These are phyloP conservation scores for Lypha dubia DNA, from an alignment of 2,888 invertebrate genomes.

Conservation along the genomic window DNA sequence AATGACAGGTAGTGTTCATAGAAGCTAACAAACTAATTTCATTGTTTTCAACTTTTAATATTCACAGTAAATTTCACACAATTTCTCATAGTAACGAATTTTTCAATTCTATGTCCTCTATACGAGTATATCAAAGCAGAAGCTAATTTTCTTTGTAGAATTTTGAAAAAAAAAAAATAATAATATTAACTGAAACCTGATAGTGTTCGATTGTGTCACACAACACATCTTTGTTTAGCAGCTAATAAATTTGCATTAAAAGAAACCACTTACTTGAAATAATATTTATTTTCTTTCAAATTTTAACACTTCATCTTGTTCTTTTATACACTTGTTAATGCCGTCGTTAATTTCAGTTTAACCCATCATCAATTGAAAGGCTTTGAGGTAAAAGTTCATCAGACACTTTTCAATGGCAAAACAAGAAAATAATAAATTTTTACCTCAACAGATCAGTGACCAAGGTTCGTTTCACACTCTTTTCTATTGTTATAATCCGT, in stretches of 20 bases:
- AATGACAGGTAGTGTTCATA: no score
- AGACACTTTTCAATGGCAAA: constrained; percentile 39
- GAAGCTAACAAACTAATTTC: no score
- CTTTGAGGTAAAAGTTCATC: constrained; percentile 52
- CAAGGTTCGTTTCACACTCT: constrained; percentile 21
- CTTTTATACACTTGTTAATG: background rate
- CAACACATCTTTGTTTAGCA: constrained; percentile 22
- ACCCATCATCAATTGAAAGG: background rate
- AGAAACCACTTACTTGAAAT: background rate
- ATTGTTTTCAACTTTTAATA: background rate
- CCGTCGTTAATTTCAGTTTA: background rate
- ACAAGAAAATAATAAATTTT: constrained; percentile 5
- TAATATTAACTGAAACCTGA: constrained; percentile 29
- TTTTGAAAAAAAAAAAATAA: background rate
- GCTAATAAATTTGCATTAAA: background rate
- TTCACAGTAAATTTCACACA: background rate
- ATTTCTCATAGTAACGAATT: background rate
- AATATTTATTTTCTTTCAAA: background rate
- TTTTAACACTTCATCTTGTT: constrained; percentile 24
- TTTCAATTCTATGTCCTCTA: background rate
- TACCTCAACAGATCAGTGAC: constrained; percentile 37
- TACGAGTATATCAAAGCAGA: no score
- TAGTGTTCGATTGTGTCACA: constrained; percentile 17
- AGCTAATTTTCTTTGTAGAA: background rate
- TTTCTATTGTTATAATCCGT: constrained; percentile 35